These are phyloP conservation scores for Ianthella basta DNA, from an alignment of 37 sponge, comb jelly and placozoan genomes.

Conservation along the genomic window DNA sequence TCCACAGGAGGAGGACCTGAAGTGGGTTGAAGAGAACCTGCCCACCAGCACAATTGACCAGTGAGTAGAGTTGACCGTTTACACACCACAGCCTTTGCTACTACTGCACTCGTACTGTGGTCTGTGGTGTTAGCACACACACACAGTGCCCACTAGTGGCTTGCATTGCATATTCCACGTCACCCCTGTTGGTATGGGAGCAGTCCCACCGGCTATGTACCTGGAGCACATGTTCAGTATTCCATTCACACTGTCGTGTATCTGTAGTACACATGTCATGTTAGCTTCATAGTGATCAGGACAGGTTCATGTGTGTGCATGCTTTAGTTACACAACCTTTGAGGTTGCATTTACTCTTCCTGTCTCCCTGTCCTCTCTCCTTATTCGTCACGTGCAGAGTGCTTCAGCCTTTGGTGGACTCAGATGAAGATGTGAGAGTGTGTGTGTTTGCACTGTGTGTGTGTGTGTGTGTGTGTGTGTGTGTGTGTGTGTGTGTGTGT, in stretches of 20 bases:
- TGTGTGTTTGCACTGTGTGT: too few species aligned
- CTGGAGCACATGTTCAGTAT: too few species aligned
- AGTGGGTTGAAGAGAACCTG: slow-evolving; percentile 86
- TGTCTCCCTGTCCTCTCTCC: neutral
- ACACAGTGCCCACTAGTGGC: neutral
- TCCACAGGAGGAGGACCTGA: slow-evolving; percentile 76
- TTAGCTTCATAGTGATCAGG: too few species aligned
- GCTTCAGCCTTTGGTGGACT: slow-evolving; percentile 58
- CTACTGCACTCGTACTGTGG: too few species aligned
- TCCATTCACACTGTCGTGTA: too few species aligned
- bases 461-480: too few species aligned
- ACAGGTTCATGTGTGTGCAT: too few species aligned
- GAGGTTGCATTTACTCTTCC: too few species aligned
- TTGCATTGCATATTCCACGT: neutral
- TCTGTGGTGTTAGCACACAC: neutral
- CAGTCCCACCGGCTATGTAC: too few species aligned
- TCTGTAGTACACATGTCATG: too few species aligned
- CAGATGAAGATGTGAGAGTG: slow-evolving; percentile 57
- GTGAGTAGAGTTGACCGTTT: slow-evolving; percentile 52
- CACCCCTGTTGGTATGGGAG: neutral
- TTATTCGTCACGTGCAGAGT: neutral
- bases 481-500: too few species aligned
- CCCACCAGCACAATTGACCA: slow-evolving; percentile 72
- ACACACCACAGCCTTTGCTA: neutral
- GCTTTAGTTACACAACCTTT: too few species aligned